Evolutionary conservation across 1,140 invertebrate genomes (phyloP).

Genomic region (Heliconius himera): DNA sequence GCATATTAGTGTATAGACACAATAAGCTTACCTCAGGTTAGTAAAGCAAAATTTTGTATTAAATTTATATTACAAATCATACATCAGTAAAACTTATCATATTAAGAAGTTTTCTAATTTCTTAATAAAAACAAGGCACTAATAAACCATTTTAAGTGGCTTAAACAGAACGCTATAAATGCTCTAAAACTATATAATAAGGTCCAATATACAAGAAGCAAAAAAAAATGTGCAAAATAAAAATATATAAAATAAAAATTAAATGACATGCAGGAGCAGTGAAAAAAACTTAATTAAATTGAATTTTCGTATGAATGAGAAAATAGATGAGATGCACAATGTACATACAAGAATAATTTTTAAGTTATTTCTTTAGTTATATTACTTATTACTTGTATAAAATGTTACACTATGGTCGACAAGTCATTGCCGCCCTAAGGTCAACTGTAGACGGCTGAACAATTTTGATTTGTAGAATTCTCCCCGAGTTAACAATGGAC

Average conservation of each 20-base stretch:
- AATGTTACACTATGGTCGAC: neutral
- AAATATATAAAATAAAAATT: conserved; percentile 38
- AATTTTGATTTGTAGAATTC: neutral
- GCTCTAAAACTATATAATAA: conserved; percentile 39
- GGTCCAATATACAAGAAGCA: conserved; percentile 71
- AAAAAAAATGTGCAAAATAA: conserved; percentile 51
- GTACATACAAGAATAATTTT: conserved; percentile 10
- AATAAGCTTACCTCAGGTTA: neutral
- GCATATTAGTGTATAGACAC: neutral
- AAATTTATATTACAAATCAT: neutral
- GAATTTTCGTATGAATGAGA: neutral
- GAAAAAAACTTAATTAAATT: neutral
- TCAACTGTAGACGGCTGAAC: neutral
- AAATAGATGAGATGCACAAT: neutral
- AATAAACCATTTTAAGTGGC: neutral
- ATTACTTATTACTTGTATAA: neutral
- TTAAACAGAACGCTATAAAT: neutral
- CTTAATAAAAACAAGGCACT: neutral
- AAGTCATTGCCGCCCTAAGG: too few relatives aligned
- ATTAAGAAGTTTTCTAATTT: neutral
- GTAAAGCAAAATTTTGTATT: neutral
- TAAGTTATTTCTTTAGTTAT: neutral
- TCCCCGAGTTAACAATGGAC: neutral
- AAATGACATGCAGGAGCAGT: conserved; percentile 27
- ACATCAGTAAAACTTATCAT: neutral